These are phyloP conservation scores for Corythoichthys haematopterus DNA, from an alignment of 2,113 vertebrate genomes.

Conservation along the genomic window DNA sequence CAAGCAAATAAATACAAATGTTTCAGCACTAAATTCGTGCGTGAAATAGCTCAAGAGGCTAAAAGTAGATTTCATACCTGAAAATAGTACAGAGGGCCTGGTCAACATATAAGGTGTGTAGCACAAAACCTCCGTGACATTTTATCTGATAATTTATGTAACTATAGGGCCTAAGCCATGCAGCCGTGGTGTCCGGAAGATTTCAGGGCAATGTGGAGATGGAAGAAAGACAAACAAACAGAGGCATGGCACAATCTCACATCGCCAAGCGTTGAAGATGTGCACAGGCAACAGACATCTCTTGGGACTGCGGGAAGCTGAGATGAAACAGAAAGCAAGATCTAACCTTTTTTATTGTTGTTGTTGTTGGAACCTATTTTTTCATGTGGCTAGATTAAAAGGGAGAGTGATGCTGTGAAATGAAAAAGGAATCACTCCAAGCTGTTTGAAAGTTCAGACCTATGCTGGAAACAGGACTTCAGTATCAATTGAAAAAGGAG, in stretches of 20 bases:
- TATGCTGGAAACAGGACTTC: conserved; percentile 34
- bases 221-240: conserved; percentile 68
- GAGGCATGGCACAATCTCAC: conserved; percentile 62
- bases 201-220: conserved; percentile 59
- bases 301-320: conserved; percentile 53
- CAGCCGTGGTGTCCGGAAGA: conserved; percentile 70
- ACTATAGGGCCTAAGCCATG: conserved; percentile 57
- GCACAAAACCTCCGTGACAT: conserved; percentile 71
- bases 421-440: conserved; percentile 48
- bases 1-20: background rate
- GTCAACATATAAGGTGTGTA: conserved; percentile 41
- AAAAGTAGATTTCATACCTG: background rate
- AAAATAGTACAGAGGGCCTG: background rate
- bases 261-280: conserved; percentile 50
- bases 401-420: conserved; percentile 45
- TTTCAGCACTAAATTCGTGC: background rate
- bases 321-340: conserved; percentile 72
- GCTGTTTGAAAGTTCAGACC: conserved; percentile 35
- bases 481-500: conserved; percentile 30
- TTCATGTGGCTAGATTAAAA: conserved; percentile 67
- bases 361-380: conserved; percentile 60
- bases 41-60: background rate
- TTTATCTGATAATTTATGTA: conserved; percentile 65
- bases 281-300: conserved; percentile 43
- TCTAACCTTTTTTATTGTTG: conserved; percentile 65